Base-by-base conservation (phyloP, 1,140 invertebrate genomes). In the Bactericera cockerelli region DNA sequence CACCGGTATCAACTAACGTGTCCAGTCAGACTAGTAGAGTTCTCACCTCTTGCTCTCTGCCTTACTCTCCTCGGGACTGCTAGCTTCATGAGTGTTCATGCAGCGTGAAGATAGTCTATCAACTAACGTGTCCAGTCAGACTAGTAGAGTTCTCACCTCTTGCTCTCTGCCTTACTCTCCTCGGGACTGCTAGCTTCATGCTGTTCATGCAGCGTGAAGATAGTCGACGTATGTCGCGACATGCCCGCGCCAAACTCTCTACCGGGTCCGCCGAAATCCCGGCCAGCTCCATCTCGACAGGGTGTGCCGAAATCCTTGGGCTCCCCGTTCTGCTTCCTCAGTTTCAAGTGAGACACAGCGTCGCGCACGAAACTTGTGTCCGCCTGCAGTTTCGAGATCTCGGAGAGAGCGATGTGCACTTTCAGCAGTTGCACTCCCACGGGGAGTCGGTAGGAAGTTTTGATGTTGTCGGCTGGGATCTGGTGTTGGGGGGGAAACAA, bases 381-480 rank as follows among this genome's bases (percentile, higher is more conserved):
- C 4, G n/a, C 19, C 3, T n/a, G 71, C 54, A 86, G 64, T 33
- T 72, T 73, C 1, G 72, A 64, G 63, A 82, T 80, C 60, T 84
- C 78, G 54, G 75, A 74, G 39, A 75, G 75, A 6, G 79, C 75
- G 36, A 89, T 73, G 66, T 86, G 89, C 2, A 90, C 81, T n/a
- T 79, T 76, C 16, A 89, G 69, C 54, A 91, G 74, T 69, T 89
- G 86, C 4, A 86, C 82, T 19, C 86, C 87, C 16, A 81, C 69
- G 1, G 86, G 87, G 53, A 88, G 70, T 59, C 85, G 80, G 64
- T 84, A 87, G 11, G 71, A 64, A 1, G 77, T 79, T 16, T 73
- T 63, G 42, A 86, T 70, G 55, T 69, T 75, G 67, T 87, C 83
- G 2, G 84, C 85, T 1, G 85, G 82, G 14, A 81, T 79, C 75